These are phyloP conservation scores for Teleogryllus occipitalis DNA, from an alignment of 1,140 invertebrate genomes.

Conservation along the genomic window DNA sequence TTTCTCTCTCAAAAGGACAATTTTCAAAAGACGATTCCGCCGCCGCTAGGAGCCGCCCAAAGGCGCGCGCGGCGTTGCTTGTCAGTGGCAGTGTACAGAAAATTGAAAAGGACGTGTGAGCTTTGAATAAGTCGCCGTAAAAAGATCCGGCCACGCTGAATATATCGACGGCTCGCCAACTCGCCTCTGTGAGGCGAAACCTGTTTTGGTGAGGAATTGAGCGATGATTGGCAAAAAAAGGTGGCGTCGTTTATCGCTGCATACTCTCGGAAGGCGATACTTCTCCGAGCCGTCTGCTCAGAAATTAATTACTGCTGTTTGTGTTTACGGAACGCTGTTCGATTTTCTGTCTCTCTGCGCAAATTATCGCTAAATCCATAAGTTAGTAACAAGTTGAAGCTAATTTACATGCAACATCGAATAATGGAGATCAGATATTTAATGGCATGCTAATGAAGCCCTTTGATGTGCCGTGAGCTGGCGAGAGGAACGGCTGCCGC, in stretches of 20 bases:
- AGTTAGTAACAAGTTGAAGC: neutral
- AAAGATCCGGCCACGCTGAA: neutral
- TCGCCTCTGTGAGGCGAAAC: neutral
- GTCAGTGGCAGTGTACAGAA: too few relatives aligned
- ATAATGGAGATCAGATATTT: constrained; percentile 1
- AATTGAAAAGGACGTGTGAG: too few relatives aligned
- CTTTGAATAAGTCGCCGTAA: neutral
- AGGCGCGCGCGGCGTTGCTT: too few relatives aligned
- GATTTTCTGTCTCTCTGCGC: neutral
- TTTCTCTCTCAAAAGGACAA: too few relatives aligned
- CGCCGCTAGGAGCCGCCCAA: too few relatives aligned
- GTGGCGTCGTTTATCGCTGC: neutral
- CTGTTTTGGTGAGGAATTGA: neutral
- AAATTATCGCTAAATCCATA: constrained; percentile 5
- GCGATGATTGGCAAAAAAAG: neutral
- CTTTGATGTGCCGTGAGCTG: neutral
- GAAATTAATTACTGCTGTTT: constrained; percentile 1
- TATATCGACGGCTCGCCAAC: neutral
- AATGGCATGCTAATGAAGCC: neutral
- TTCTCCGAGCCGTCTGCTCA: neutral
- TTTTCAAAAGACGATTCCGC: too few relatives aligned
- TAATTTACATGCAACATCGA: constrained; percentile 1
- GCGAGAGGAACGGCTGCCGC: neutral
- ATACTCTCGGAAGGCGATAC: neutral
- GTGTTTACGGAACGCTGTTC: neutral